Evolutionary conservation across 2,888 invertebrate species (phyloP), one percentile per base, ranked within the genome.

Genomic region (Chrysolina haemoptera): DNA sequence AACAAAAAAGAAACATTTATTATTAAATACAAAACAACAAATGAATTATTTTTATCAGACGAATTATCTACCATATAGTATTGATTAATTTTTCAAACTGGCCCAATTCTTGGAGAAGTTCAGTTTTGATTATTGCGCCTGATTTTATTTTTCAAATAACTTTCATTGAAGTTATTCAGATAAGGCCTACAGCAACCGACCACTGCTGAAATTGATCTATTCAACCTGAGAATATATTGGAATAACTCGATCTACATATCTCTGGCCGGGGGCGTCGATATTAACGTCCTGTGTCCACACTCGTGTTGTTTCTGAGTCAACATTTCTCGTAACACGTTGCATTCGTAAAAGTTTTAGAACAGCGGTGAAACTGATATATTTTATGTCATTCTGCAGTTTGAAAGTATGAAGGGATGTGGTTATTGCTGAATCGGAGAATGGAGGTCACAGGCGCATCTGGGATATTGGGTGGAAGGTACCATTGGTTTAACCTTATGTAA

Each of bases 261-360:
- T 1, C 50, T 9, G 10, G 18, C 50, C 18, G 18, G 16, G 50
- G 18, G 50, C 50, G 16, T n/a, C n/a, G 50, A 18, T 50, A 50
- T 50, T 50, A n/a, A 50, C 18, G 50, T 50, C 18, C 18, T 18
- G 18, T 50, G 50, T 50, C 50, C 50, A 50, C 50, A 50, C 1
- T 10, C 50, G 50, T 50, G 50, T 50, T 50, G 50, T 16, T 50
- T 18, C 50, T n/a, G 50, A 50, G 50, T 50, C 50, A 50, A 50
- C 50, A 50, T 50, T 50, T 50, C 50, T 50, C 16, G 50, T 50
- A 50, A 10, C 50, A 50, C 16, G 50, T 50, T 50, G 50, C 18
- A 50, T 50, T n/a, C 50, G 50, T 50, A 16, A 18, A 18, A 50
- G 18, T n/a, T n/a, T 16, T 8, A n/a, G n/a, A 50, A 50, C 18